A percentile compares a stretch with the other conserved stretches of the same genome.
Evolutionary conservation across 1,140 invertebrate genomes (phyloP).

Genomic region (Drosophila paulistorum): DNA sequence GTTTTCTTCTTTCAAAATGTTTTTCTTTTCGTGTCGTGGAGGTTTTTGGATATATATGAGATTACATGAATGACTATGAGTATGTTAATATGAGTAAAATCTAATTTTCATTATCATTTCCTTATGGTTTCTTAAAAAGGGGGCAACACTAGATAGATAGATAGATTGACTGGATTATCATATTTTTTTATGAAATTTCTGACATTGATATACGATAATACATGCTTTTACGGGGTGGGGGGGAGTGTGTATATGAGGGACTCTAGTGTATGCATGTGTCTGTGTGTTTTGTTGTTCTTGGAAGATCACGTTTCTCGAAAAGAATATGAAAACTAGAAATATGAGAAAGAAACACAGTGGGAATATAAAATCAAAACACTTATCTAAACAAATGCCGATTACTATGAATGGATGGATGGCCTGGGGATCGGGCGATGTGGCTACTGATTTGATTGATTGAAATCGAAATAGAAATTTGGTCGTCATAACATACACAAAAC

Average conservation of each 20-base stretch:
- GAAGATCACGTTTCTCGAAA: constrained; percentile 59
- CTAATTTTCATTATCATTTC: constrained; percentile 42
- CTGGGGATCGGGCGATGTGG: constrained; percentile 25
- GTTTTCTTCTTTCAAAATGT: background rate
- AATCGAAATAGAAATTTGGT: constrained; percentile 36
- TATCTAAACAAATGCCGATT: constrained; percentile 63
- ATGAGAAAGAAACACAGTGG: constrained; percentile 29
- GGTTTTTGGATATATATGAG: constrained; percentile 18
- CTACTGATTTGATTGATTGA: constrained; percentile 35
- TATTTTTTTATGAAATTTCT: constrained; percentile 33
- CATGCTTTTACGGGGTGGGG: constrained; percentile 12
- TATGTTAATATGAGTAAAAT: constrained; percentile 36
- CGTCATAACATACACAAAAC: constrained; percentile 46
- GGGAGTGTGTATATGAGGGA: background rate
- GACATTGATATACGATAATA: constrained; percentile 43
- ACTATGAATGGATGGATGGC: constrained; percentile 45
- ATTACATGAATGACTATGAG: constrained; percentile 45
- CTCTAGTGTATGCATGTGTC: constrained; percentile 29
- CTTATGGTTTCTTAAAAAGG: constrained; percentile 24
- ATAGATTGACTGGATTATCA: constrained; percentile 44
- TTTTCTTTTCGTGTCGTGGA: constrained; percentile 2
- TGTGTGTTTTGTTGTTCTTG: constrained; percentile 34
- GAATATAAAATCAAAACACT: constrained; percentile 41
- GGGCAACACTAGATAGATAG: constrained; percentile 44
- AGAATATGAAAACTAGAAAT: constrained; percentile 35